Conservation (phyloP, 2,113 vertebrate genomes). For the Trochalopteron elliotii region DNA sequence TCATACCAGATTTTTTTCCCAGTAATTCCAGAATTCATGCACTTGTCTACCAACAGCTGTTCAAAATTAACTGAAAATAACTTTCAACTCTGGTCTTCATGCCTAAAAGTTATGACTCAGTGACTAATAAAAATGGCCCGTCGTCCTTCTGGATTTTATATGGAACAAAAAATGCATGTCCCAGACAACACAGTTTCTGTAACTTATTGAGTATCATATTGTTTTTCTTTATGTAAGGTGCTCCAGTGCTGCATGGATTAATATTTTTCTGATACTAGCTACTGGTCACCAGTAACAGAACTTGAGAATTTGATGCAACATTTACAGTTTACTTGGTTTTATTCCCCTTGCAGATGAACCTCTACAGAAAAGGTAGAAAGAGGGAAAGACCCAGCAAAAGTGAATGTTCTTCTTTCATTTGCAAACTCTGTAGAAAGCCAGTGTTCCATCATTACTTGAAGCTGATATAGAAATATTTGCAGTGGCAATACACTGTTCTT, state of each 20-base stretch:
- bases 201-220: neutral
- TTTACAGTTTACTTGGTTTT: neutral
- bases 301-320: neutral
- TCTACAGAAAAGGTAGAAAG: neutral
- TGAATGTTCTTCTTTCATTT: neutral
- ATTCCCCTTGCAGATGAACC: neutral
- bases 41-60: conserved; percentile 33
- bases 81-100: neutral
- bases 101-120: neutral
- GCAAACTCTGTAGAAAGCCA: too few species aligned
- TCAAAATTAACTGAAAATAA: conserved; percentile 31
- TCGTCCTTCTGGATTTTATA: neutral
- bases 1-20: neutral
- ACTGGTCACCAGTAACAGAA: neutral
- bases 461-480: neutral
- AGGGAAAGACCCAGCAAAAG: neutral
- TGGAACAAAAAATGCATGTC: neutral
- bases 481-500: neutral
- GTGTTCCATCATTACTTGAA: neutral
- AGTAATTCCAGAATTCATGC: conserved; percentile 4
- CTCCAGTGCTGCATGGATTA: neutral
- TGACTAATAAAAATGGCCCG: neutral
- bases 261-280: neutral
- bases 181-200: neutral
- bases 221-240: neutral